These are phyloP conservation scores for Conus betulinus DNA, from an alignment of 1,140 invertebrate genomes.

Conservation along the genomic window DNA sequence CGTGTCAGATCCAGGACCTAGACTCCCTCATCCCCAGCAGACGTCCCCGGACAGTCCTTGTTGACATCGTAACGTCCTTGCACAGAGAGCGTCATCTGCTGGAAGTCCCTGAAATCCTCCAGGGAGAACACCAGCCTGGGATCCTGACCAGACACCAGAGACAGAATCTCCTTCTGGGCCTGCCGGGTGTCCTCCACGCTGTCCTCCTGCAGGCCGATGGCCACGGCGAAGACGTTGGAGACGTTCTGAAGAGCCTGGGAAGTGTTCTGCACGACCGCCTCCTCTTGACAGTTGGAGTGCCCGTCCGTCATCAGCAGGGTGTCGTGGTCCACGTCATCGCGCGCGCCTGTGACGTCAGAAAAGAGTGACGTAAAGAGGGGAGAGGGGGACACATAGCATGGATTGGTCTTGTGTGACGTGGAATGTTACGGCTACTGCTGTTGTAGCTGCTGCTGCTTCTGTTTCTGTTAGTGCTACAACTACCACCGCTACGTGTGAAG, in stretches of 20 bases:
- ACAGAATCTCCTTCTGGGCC: slow-evolving; percentile 13
- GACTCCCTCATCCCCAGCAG: too few species aligned
- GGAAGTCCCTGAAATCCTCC: slow-evolving; percentile 21
- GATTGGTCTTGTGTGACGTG: too few species aligned
- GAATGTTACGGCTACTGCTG: too few species aligned
- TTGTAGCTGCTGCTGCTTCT: too few species aligned
- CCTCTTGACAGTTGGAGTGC: slow-evolving; percentile 24
- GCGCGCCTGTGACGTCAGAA: neutral
- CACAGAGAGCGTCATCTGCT: neutral
- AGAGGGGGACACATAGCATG: too few species aligned
- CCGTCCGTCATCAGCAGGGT: slow-evolving; percentile 38
- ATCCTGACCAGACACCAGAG: slow-evolving; percentile 4
- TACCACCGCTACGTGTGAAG: too few species aligned
- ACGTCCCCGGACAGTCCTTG: neutral
- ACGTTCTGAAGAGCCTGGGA: neutral
- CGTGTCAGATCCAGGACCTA: too few species aligned
- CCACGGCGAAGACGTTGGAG: slow-evolving; percentile 22
- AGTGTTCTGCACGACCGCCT: neutral
- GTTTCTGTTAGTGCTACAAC: too few species aligned
- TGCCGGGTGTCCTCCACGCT: neutral
- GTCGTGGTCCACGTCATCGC: slow-evolving; percentile 14
- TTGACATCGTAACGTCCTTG: neutral
- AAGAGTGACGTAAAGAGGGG: too few species aligned
- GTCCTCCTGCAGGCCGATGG: neutral
- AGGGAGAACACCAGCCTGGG: slow-evolving; percentile 26